Evolutionary conservation across 2,888 invertebrate species (phyloP).

Genomic region (Drosophila multiciliata): DNA sequence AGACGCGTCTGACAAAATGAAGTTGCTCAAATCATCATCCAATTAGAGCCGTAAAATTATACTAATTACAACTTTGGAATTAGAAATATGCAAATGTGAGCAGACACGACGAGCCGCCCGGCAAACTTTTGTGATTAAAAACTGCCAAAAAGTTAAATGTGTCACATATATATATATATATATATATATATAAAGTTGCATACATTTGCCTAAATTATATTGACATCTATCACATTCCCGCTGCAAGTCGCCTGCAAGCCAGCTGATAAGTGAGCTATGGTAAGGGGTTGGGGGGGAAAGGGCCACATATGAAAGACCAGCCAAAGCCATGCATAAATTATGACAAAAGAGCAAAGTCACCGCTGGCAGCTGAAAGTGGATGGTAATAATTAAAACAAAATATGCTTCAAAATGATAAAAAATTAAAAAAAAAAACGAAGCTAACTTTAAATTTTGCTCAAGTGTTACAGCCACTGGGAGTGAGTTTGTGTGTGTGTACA

Average conservation of each 20-base stretch:
- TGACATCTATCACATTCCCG: constrained; percentile 57
- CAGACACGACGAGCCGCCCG: constrained; percentile 1
- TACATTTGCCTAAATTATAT: constrained; percentile 78
- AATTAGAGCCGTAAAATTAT: constrained; percentile 79
- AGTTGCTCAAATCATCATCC: constrained; percentile 78
- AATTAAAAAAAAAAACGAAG: neutral
- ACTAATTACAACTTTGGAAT: constrained; percentile 80
- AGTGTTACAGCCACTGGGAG: neutral
- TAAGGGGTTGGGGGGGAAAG: constrained; percentile 5
- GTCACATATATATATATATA: constrained; percentile 24
- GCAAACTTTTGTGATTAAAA: constrained; percentile 75
- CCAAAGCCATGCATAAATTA: constrained; percentile 74
- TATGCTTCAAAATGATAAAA: constrained; percentile 28
- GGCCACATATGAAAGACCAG: constrained; percentile 45
- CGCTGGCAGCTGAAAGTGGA: constrained; percentile 27
- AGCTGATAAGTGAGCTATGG: constrained; percentile 73
- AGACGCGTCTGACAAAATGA: constrained; percentile 57
- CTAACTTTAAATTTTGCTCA: constrained; percentile 31
- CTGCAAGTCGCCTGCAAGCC: constrained; percentile 71
- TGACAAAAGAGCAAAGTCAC: constrained; percentile 29
- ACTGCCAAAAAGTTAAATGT: constrained; percentile 65
- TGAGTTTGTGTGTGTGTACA: neutral
- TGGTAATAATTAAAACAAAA: constrained; percentile 63
- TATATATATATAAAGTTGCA: constrained; percentile 50
- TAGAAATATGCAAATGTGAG: constrained; percentile 76